A percentile compares a stretch with the other conserved stretches of the same genome.
Evolutionary conservation across 2,888 invertebrate genomes (phyloP).

Genomic region (Coenonympha glycerion): DNA sequence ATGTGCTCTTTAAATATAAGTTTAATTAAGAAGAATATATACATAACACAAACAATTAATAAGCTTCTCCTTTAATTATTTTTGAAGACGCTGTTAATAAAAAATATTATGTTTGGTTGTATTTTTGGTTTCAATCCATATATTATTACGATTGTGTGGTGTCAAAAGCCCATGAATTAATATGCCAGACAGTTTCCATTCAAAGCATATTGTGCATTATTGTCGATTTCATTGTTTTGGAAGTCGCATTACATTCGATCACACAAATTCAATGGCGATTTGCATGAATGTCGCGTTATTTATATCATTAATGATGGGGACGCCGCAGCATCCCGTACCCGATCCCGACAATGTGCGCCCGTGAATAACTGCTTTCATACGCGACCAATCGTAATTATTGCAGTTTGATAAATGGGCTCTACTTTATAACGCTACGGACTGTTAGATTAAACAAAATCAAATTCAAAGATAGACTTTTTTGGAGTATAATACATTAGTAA

Average conservation of each 20-base stretch:
- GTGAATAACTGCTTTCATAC: conserved; percentile 33
- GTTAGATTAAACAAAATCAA: background rate
- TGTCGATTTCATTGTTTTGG: conserved; percentile 1
- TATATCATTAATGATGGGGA: conserved; percentile 31
- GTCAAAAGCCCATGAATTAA: background rate
- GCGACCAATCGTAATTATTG: conserved; percentile 24
- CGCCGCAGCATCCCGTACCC: conserved; percentile 10
- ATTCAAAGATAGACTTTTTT: no score
- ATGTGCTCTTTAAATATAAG: no score
- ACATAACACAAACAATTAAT: no score
- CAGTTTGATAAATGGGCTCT: conserved; percentile 19
- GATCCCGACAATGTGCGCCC: conserved; percentile 9
- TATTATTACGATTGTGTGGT: no score
- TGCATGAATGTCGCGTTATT: conserved; percentile 25
- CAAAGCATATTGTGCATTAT: conserved; percentile 6
- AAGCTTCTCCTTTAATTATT: no score
- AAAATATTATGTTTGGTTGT: no score
- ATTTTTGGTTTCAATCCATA: no score
- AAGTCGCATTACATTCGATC: background rate
- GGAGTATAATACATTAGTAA: no score
- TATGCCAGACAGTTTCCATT: background rate
- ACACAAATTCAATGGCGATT: conserved; percentile 12
- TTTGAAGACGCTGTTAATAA: no score
- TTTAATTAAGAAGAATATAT: no score
- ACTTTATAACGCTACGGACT: conserved; percentile 9